Base-by-base conservation (phyloP, 2,113 vertebrate species). In the Sorex fumeus region DNA sequence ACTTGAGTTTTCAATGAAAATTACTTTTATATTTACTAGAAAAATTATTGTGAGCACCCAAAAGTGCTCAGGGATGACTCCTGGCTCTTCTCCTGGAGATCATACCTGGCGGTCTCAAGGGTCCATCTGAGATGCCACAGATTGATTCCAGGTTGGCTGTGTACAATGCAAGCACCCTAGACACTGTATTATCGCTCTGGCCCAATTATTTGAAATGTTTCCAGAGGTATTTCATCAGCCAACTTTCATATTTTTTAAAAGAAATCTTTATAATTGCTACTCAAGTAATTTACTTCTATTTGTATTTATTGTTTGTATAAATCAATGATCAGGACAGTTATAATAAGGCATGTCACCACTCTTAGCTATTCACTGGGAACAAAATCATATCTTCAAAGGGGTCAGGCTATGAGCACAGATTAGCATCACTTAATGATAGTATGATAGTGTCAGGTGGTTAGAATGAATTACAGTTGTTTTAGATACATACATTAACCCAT, bases 391-490 rank as follows among this genome's bases (percentile, higher is more conserved):
- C 96, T 76, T 92, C 86, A 87, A 15, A 93, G 66, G 40, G 60
- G 76, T 93, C 18, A 57, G 66, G 70, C 76, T 96, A 36, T 93
- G 97, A 97, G 92, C 84, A 91, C 70, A 27, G 60, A 95, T 97
- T 96, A 70, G 10, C 93, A 80, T 78, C 74, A 81, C 90, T 95
- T 94, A 93, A 91, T 87, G n/a, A 82, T 90, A 71, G n/a, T 80
- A 32, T 83, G 28, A 71, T 91, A 47, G 57, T 47, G 93, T 67
- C 93, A 69, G n/a, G 79, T 91, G 40, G 45, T 95, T 96, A 69
- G 93, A 95, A 43, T 86, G 30, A 66, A 30, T 66, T 66, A 28
- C 6, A 85, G 3, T 84, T 86, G 85, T 93, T 94, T 96, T 81
- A 95, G 69, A 80, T 87, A 96, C 34, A 88, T 93, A 75, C 9